Conservation (phyloP, 2,888 invertebrate species). For the Pherbina coryleti region DNA sequence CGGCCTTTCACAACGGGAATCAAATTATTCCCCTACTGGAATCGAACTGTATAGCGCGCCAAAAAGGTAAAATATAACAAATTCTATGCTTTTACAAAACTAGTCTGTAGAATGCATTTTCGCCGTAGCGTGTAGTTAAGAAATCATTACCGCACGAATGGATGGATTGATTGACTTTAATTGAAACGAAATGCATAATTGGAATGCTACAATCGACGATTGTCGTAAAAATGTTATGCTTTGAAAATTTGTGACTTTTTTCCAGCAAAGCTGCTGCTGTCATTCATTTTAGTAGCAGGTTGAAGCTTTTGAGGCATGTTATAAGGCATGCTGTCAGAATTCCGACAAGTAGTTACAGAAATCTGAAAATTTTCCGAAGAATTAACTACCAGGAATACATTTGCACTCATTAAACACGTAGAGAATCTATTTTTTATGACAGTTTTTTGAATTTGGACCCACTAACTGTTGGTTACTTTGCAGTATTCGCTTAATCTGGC, state of each 20-base stretch:
- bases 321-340: background rate
- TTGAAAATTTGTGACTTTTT: background rate
- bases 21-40: background rate
- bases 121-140: constrained; percentile 22
- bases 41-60: background rate
- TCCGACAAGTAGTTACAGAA: background rate
- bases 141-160: constrained; percentile 9
- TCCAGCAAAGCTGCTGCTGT: no score
- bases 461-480: constrained; percentile 49
- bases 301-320: background rate
- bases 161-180: background rate
- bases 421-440: background rate
- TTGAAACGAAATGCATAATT: background rate
- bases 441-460: background rate
- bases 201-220: background rate
- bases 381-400: background rate
- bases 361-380: background rate
- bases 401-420: constrained; percentile 24
- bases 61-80: constrained; percentile 21
- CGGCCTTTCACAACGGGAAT: background rate
- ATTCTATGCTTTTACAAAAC: background rate
- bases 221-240: background rate
- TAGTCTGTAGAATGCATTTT: constrained; percentile 18
- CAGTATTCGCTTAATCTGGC: constrained; percentile 87
- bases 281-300: no score